phyloP scores from a whole-genome alignment of 2,888 invertebrate species.

The Apamea epomidion region DNA sequence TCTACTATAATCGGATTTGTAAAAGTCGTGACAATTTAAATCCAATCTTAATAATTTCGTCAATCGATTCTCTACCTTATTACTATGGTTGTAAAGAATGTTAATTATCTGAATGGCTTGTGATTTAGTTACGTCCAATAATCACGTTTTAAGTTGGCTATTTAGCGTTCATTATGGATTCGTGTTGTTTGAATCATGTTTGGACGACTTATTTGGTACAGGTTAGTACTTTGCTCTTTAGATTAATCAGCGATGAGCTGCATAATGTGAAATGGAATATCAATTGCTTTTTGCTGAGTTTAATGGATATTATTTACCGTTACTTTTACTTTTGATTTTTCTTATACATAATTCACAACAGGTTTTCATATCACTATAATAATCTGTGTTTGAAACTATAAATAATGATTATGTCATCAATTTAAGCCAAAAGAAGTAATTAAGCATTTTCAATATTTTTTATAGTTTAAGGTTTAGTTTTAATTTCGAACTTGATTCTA shows the following conservation, averaged over 20 bases:
- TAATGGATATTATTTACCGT: conserved; percentile 7
- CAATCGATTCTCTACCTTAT: conserved; percentile 48
- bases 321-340: conserved; percentile 12
- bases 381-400: not conserved
- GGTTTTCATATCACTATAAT: not conserved
- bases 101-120: conserved; percentile 37
- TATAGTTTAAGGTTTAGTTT: not conserved
- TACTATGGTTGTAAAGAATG: conserved; percentile 21
- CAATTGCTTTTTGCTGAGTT: conserved; percentile 12
- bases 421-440: not conserved
- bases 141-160: conserved; percentile 54
- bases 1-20: conserved; percentile 71
- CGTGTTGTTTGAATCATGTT: conserved; percentile 52
- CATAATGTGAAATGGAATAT: conserved; percentile 26
- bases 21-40: conserved; percentile 61
- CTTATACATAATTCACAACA: not conserved
- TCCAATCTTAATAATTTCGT: conserved; percentile 44
- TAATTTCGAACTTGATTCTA: not conserved
- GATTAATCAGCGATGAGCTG: conserved; percentile 28
- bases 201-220: conserved; percentile 49
- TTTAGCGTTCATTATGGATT: conserved; percentile 55
- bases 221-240: conserved; percentile 36
- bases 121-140: conserved; percentile 59
- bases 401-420: not conserved
- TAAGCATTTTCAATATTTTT: not conserved